phyloP scores from a whole-genome alignment of 2,888 invertebrate genomes.

The Cynaeus angustus region DNA sequence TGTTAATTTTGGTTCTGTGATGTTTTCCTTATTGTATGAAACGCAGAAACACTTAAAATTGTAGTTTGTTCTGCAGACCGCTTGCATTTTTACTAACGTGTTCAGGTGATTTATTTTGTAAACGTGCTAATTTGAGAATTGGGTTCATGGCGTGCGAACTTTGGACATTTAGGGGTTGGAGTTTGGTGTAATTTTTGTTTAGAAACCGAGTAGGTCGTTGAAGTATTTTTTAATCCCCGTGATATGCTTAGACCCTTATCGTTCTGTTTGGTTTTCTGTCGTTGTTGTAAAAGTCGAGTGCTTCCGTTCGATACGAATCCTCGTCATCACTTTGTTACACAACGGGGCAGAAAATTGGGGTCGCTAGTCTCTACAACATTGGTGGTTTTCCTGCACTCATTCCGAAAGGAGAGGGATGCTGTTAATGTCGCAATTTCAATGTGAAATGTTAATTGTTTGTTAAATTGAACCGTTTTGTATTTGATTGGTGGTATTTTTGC shows the following conservation, averaged over 20 bases:
- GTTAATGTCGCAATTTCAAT: slow-evolving; percentile 44
- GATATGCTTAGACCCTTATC: slow-evolving; percentile 37
- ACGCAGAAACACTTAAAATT: too few species aligned
- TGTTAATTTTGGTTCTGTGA: too few species aligned
- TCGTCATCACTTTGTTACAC: slow-evolving; percentile 68
- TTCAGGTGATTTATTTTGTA: too few species aligned
- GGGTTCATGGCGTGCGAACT: too few species aligned
- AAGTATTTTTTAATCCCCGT: slow-evolving; percentile 34
- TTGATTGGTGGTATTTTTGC: slow-evolving; percentile 24
- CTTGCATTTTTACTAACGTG: too few species aligned
- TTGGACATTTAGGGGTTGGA: too few species aligned
- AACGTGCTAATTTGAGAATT: too few species aligned
- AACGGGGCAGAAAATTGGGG: slow-evolving; percentile 68
- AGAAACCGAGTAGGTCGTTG: neutral
- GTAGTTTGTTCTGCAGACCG: too few species aligned
- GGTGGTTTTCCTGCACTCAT: slow-evolving; percentile 50
- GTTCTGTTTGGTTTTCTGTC: slow-evolving; percentile 49
- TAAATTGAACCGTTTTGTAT: slow-evolving; percentile 38
- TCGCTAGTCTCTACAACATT: slow-evolving; percentile 45
- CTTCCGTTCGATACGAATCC: slow-evolving; percentile 58
- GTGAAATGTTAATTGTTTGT: slow-evolving; percentile 47
- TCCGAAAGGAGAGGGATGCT: slow-evolving; percentile 38
- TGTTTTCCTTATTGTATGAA: too few species aligned
- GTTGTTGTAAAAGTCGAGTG: slow-evolving; percentile 48
- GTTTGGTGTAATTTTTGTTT: too few species aligned